Conservation (phyloP, 2,113 vertebrate genomes). For the Dasyurus viverrinus region DNA sequence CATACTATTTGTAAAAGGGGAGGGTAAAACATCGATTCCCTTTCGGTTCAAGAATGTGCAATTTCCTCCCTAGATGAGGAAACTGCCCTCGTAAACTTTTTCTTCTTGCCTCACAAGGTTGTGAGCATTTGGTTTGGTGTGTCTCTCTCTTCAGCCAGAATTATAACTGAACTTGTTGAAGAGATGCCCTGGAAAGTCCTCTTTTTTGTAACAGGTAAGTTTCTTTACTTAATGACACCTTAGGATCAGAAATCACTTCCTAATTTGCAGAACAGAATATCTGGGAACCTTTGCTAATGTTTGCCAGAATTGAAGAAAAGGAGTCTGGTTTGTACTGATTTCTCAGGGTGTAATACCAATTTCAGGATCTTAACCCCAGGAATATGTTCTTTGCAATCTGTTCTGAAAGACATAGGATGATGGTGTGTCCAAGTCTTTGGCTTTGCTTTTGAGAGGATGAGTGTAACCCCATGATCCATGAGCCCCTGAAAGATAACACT, state of each 20-base stretch:
- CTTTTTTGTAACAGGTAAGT: slow-evolving; percentile 71
- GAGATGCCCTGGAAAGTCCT: slow-evolving; percentile 70
- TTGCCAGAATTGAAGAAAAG: neutral
- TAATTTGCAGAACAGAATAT: neutral
- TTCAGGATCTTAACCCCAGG: neutral
- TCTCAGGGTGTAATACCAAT: neutral
- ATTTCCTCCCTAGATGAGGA: slow-evolving; percentile 73
- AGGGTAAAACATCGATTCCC: slow-evolving; percentile 45
- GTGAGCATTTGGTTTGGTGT: slow-evolving; percentile 7
- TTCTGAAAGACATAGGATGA: neutral
- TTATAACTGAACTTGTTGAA: neutral
- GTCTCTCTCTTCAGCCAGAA: slow-evolving; percentile 17
- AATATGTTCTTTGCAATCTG: neutral
- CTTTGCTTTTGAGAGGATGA: neutral
- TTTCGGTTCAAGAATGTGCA: slow-evolving; percentile 45
- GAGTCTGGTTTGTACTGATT: neutral
- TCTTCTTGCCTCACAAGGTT: slow-evolving; percentile 54
- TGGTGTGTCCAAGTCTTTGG: neutral
- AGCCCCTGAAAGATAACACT: neutral
- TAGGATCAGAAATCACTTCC: neutral
- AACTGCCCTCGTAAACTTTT: slow-evolving; percentile 67
- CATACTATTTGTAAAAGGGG: slow-evolving; percentile 36
- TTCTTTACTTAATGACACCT: neutral
- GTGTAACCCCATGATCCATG: neutral
- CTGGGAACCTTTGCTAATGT: neutral